Evolutionary conservation across 1,140 invertebrate species (phyloP), one percentile per base, ranked within the genome.

Genomic region (Venustaconcha ellipsiformis): DNA sequence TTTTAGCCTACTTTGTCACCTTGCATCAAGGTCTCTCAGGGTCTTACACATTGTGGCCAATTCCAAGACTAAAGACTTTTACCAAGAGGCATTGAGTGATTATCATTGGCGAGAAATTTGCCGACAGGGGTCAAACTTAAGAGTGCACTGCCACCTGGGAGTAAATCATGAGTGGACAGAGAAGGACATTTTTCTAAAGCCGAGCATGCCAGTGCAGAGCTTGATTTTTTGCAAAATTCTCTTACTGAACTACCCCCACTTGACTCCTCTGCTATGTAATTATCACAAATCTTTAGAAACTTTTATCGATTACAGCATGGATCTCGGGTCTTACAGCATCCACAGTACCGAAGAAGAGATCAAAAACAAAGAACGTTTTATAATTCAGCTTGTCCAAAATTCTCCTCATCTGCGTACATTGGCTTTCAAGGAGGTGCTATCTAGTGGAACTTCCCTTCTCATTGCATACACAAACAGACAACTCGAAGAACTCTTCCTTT

Each of bases 131-230:
- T 55, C 71, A 66, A 26, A 67, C 20, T 37, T 73, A 57, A 48
- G 71, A 13, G 71, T 73, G 59, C 62, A 73, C 30, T 73, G 71
- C 23, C 64, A 64, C 18, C 57, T 73, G 26, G 63, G 71, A 57
- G 48, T 66, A n/a, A 58, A 62, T 23, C 71, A 73, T 73, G 71
- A 73, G 55, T 73, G 71, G 71, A 66, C 71, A 57, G 71, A 73
- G n/a, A 73, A 73, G 20, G 71, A 67, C 13, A 73, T 73, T 17
- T 58, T 73, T 23, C 60, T 73, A 15, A 73, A 73, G 57, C 57
- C 57, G 63, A 58, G 58, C 56, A 73, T 73, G 20, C 71, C 71
- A 57, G 60, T 73, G 14, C 56, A 67, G 58, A 48, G 18, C 57
- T 57, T 73, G 18, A 58, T 64, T 37, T 73, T 65, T 58, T 62